Evolutionary conservation across 2,888 invertebrate genomes (phyloP).

Genomic region (Plagodis pulveraria): DNA sequence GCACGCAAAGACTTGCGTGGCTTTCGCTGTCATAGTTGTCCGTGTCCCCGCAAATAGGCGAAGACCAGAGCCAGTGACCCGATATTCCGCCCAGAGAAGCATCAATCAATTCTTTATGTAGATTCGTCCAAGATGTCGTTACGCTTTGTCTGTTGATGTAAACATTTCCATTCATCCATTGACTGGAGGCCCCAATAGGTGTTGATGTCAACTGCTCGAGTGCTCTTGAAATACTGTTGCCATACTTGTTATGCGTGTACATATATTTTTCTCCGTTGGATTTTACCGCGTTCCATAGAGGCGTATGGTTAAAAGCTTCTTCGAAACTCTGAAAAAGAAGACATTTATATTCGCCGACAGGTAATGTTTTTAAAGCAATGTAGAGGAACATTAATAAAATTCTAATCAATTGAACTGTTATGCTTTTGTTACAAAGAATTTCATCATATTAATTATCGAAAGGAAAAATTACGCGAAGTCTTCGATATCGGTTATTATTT

Average conservation of each 20-base stretch:
- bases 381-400: no score
- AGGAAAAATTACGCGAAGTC: no score
- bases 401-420: no score
- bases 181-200: conserved; percentile 59
- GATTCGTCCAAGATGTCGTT: conserved; percentile 83
- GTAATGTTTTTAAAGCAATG: background rate
- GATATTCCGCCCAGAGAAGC: conserved; percentile 79
- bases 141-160: conserved; percentile 79
- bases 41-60: conserved; percentile 85
- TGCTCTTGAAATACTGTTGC: conserved; percentile 69
- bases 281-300: conserved; percentile 77
- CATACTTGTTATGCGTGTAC: conserved; percentile 84
- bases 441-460: no score
- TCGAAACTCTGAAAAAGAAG: conserved; percentile 63
- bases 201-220: conserved; percentile 49
- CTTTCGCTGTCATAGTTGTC: conserved; percentile 59
- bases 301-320: conserved; percentile 72
- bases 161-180: conserved; percentile 61
- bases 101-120: conserved; percentile 77
- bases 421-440: no score
- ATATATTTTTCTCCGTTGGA: conserved; percentile 60
- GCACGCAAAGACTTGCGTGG: conserved; percentile 83
- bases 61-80: conserved; percentile 77
- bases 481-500: no score
- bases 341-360: conserved; percentile 4